A percentile compares a stretch with the other conserved stretches of the same genome.
These are phyloP conservation scores for Spongilla lacustris DNA, from an alignment of 37 sponge, comb jelly and placozoan genomes.

Conservation along the genomic window DNA sequence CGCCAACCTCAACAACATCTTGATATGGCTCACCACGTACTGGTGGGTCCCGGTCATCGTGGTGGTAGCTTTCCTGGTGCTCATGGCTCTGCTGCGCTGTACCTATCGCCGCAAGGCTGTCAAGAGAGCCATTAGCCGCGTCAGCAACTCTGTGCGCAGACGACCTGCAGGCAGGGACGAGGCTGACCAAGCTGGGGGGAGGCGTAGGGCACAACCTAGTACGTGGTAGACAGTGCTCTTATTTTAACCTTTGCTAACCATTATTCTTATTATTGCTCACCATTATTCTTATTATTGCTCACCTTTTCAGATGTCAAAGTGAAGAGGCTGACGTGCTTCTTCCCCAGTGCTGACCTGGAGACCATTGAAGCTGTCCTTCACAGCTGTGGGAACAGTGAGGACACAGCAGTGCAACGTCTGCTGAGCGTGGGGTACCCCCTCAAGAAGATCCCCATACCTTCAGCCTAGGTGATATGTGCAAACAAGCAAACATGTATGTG, in stretches of 20 bases:
- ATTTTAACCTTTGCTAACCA: too few species aligned
- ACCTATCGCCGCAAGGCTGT: constrained; percentile 79
- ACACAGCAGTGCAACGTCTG: constrained; percentile 58
- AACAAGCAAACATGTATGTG: too few species aligned
- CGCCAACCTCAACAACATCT: constrained; percentile 48
- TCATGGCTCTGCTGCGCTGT: constrained; percentile 73
- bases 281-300: too few species aligned
- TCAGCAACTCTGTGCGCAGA: constrained; percentile 22
- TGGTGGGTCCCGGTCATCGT: constrained; percentile 80
- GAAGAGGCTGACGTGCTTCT: constrained; percentile 51
- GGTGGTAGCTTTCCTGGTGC: constrained; percentile 46
- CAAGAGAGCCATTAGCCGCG: constrained; percentile 13
- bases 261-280: too few species aligned
- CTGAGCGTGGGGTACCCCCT: constrained; percentile 63
- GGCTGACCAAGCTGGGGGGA: constrained; percentile 21
- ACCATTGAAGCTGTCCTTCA: constrained; percentile 36
- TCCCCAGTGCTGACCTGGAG: constrained; percentile 60
- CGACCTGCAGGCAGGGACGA: neutral
- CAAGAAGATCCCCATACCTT: constrained; percentile 58
- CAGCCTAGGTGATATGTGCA: neutral
- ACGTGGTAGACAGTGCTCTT: too few species aligned
- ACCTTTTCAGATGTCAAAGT: constrained; percentile 50
- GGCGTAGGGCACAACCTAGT: constrained; percentile 5
- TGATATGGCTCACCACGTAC: constrained; percentile 70
- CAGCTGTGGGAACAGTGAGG: constrained; percentile 28